These are phyloP conservation scores for Eumaeus atala DNA, from an alignment of 1,140 invertebrate genomes.

Conservation along the genomic window DNA sequence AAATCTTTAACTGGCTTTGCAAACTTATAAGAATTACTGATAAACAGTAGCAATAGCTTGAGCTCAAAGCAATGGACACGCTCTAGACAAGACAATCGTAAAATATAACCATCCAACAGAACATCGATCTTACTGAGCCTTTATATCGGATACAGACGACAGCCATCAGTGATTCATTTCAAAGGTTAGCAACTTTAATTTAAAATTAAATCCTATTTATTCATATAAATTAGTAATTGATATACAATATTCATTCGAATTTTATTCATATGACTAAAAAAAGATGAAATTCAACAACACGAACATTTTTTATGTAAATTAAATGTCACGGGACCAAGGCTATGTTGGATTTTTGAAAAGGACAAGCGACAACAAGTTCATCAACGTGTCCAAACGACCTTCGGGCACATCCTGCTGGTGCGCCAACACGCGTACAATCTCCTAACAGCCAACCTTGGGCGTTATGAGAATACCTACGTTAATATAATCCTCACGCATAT, in stretches of 20 bases:
- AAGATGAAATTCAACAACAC: constrained; percentile 1
- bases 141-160: no score
- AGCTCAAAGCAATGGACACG: no score
- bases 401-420: constrained; percentile 29
- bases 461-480: constrained; percentile 1
- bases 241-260: no score
- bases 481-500: not conserved
- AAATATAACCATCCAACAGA: no score
- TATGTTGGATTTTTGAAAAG: constrained; percentile 2
- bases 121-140: no score
- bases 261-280: constrained; percentile 4
- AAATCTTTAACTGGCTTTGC: no score
- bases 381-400: constrained; percentile 18
- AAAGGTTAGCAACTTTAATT: not conserved
- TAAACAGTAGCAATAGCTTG: no score
- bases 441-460: constrained; percentile 12
- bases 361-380: not conserved
- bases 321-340: constrained; percentile 16
- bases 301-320: constrained; percentile 1
- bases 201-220: not conserved
- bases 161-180: not conserved
- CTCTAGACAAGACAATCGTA: no score
- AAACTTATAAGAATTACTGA: no score
- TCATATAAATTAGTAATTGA: not conserved
- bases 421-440: constrained; percentile 1